Conservation (phyloP, 1,140 invertebrate species). For the Andrena cerasifolii region DNA sequence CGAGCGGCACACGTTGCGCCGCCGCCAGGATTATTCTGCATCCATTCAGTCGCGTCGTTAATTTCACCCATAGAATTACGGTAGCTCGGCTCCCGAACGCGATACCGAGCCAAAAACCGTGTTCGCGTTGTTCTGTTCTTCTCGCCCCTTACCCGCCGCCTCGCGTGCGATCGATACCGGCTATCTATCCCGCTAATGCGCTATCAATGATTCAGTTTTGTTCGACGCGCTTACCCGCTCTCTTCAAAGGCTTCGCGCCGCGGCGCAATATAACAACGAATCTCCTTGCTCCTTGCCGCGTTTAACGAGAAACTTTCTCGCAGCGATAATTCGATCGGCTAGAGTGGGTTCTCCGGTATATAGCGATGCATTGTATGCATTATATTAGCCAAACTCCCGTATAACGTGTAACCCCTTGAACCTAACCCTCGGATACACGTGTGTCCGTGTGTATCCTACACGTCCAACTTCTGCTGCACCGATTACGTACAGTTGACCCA, state of each 20-base stretch:
- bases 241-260: neutral
- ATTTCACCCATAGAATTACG: constrained; percentile 60
- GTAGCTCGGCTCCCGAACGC: constrained; percentile 29
- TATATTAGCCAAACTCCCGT: too few relatives aligned
- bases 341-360: neutral
- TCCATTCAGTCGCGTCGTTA: constrained; percentile 60
- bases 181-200: neutral
- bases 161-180: neutral
- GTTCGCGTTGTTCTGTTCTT: constrained; percentile 44
- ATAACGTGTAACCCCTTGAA: too few relatives aligned
- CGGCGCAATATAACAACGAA: neutral
- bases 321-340: constrained; percentile 8
- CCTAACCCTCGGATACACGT: too few relatives aligned
- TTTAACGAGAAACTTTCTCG: neutral
- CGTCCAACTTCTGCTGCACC: constrained; percentile 4
- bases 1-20: constrained; percentile 59
- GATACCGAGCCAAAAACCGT: constrained; percentile 43
- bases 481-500: constrained; percentile 21
- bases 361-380: too few relatives aligned
- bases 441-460: neutral
- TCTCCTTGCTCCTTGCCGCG: neutral
- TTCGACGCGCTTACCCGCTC: neutral
- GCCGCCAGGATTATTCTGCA: constrained; percentile 62
- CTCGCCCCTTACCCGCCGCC: neutral
- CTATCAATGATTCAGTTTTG: constrained; percentile 4